Base-by-base conservation (phyloP, 2,797 vertebrate species). In the Falco naumanni region DNA sequence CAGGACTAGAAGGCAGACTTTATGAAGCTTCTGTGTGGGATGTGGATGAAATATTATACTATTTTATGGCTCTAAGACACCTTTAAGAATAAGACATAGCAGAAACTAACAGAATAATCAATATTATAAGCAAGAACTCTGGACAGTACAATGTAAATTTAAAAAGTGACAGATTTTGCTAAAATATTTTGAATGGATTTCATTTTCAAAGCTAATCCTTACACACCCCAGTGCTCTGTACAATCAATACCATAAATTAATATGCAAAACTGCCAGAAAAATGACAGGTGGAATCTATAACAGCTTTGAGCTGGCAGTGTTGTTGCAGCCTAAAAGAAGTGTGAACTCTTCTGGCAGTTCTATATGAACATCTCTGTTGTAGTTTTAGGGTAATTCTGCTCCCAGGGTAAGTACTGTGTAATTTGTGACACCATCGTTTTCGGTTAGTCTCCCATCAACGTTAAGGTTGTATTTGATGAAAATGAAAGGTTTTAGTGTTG, bases 111-210 rank as follows among this genome's bases (percentile, higher is more conserved):
- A 85, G 72, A 89, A 89, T 88, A 75, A 92, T 86, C 65, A 69
- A 87, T 94, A 72, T 29, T 82, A 34, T 56, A 76, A 85, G 68
- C 34, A 43, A 70, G 63, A 61, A 43, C 29, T 41, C 19, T 50
- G 65, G 88, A 47, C 28, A 34, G 64, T 66, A 70, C 57, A 61
- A 48, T 48, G 43, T 41, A 84, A 69, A 41, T 65, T 90, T 90
- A 57, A 59, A 64, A 95, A 88, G 22, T 92, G 61, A 43, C 10
- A 54, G 68, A 10, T 59, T 60, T 88, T 75, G 50, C 65, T 89
- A 39, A 96, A 91, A 45, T 89, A 59, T 57, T 92, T 88, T 79
- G 72, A 93, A 71, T 88, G 69, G 33, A 74, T 91, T 93, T 95
- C 41, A 53, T 59, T 94, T 96, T 94, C 53, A 87, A 80, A 69